phyloP scores from a whole-genome alignment of 30 jellyfish, hydroid and myxozoan species.

The Rhopilema esculentum region DNA sequence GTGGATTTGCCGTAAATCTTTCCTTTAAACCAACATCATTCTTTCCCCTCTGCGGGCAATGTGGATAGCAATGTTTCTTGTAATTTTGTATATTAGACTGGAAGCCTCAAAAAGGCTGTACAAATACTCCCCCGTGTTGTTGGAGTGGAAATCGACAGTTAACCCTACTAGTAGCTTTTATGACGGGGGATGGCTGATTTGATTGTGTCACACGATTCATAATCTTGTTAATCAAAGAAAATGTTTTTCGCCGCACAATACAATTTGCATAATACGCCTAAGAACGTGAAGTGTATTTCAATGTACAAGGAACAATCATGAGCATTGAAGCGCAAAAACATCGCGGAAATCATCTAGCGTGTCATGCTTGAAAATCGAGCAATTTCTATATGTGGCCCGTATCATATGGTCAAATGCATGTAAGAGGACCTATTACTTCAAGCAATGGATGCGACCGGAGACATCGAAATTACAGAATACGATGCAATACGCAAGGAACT shows the following conservation, averaged over 20 bases:
- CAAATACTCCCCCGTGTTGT: not conserved
- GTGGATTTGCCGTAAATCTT: not conserved
- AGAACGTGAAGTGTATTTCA: conserved; percentile 19
- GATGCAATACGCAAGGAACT: conserved; percentile 50
- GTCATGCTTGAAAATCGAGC: not conserved
- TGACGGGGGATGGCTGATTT: not conserved
- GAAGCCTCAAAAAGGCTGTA: not conserved
- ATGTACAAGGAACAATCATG: not conserved
- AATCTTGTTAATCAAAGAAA: conserved; percentile 25
- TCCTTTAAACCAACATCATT: not conserved
- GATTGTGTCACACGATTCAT: not conserved
- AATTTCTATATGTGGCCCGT: not conserved
- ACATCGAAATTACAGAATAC: conserved; percentile 38
- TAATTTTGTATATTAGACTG: not conserved
- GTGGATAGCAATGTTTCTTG: not conserved
- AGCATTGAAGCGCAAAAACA: not conserved
- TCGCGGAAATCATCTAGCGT: not conserved
- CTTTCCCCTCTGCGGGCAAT: not conserved
- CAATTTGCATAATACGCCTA: conserved; percentile 31
- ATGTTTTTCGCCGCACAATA: conserved; percentile 45
- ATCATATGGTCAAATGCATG: not conserved
- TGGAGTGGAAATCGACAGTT: not conserved
- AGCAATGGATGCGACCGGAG: conserved; percentile 49
- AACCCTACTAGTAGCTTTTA: not conserved
- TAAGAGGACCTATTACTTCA: not conserved